phyloP scores from a whole-genome alignment of 2,113 vertebrate species.

The Gallinago jamesoni region DNA sequence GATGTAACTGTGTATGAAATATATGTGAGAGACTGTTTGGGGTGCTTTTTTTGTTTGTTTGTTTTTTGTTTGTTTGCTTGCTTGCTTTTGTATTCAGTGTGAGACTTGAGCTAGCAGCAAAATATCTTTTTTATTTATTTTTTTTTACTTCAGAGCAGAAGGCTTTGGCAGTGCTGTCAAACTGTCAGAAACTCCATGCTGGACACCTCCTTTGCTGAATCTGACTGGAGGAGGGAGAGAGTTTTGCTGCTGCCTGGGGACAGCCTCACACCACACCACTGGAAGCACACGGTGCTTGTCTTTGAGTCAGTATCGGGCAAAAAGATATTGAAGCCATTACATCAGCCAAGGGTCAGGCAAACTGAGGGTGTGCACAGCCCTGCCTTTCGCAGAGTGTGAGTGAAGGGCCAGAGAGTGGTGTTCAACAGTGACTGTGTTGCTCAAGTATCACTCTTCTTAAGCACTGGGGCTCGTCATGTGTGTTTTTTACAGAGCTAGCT shows the following conservation, averaged over 20 bases:
- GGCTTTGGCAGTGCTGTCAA: background rate
- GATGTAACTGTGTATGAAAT: background rate
- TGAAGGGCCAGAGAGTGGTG: background rate
- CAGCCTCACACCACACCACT: background rate
- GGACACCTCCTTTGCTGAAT: background rate
- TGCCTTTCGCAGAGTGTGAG: background rate
- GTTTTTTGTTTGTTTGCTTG: no score
- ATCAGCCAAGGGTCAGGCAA: background rate
- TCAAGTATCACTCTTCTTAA: background rate
- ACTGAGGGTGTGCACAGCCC: background rate
- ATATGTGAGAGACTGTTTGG: background rate
- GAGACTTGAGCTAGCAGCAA: background rate
- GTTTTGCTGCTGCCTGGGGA: background rate
- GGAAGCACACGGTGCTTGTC: background rate
- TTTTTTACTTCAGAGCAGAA: background rate
- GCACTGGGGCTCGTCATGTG: background rate
- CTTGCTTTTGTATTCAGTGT: background rate
- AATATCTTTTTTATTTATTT: background rate
- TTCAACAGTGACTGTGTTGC: background rate
- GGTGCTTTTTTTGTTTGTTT: background rate
- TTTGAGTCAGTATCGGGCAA: background rate
- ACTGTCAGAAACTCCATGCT: background rate
- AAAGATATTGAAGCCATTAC: rapidly evolving
- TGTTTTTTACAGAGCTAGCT: background rate
- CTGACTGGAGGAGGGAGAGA: background rate